Evolutionary conservation across 2,888 invertebrate genomes (phyloP).

Genomic region (Temnothorax unifasciatus): DNA sequence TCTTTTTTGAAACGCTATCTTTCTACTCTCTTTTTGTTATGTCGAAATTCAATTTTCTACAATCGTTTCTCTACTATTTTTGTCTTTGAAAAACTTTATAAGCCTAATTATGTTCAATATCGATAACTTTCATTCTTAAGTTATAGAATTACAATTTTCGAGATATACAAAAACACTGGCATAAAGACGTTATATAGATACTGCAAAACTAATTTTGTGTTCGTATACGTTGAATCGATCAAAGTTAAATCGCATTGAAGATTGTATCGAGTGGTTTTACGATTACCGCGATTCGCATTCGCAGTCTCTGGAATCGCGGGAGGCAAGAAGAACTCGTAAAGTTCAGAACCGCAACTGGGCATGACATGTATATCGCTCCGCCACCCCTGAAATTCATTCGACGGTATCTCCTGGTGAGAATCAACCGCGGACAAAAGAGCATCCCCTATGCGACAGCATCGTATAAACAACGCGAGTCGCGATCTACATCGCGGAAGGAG

Average conservation of each 20-base stretch:
- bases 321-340: constrained; percentile 54
- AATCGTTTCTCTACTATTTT: background rate
- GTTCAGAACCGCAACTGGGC: constrained; percentile 51
- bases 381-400: constrained; percentile 71
- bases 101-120: background rate
- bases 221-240: background rate
- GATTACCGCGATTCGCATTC: constrained; percentile 51
- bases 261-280: constrained; percentile 43
- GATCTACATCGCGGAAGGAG: constrained; percentile 78
- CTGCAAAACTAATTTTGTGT: background rate
- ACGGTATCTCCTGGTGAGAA: constrained; percentile 73
- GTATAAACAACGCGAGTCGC: constrained; percentile 82
- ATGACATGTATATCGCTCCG: constrained; percentile 60
- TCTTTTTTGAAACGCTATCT: background rate
- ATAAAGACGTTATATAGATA: background rate
- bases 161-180: background rate
- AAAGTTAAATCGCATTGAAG: constrained; percentile 8
- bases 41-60: background rate
- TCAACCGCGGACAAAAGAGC: constrained; percentile 80
- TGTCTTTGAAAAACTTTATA: background rate
- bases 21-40: background rate
- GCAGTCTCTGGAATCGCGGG: constrained; percentile 59
- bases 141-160: background rate
- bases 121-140: background rate
- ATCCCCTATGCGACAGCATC: constrained; percentile 79